Percentiles rank a stretch among this genome's conserved stretches.
Conservation (phyloP, 1,140 invertebrate genomes). For the Pseudomyrmex sp. region DNA sequence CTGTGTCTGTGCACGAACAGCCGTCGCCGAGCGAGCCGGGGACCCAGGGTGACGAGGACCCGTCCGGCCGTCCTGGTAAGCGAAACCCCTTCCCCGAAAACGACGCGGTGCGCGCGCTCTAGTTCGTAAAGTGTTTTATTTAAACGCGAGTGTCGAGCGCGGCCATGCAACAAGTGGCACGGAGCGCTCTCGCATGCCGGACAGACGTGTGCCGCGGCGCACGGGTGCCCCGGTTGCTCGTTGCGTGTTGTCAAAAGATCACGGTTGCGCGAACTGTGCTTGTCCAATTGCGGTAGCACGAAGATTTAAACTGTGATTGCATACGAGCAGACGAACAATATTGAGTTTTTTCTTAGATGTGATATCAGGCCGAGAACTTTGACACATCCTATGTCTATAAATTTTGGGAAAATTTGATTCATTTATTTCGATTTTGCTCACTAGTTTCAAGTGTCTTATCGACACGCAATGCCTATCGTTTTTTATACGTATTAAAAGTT, state of each 20-base stretch:
- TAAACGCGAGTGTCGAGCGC: conserved; percentile 67
- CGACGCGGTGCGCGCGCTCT: conserved; percentile 1
- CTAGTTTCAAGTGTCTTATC: too few species aligned
- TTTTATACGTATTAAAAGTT: too few species aligned
- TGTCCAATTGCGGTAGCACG: too few species aligned
- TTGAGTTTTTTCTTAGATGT: too few species aligned
- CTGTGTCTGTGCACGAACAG: conserved; percentile 47
- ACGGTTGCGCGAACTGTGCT: background rate
- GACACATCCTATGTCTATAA: too few species aligned
- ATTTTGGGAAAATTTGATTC: too few species aligned
- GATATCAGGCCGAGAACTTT: too few species aligned
- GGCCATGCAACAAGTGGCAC: conserved; percentile 78
- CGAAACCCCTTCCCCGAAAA: conserved; percentile 14
- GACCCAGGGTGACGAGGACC: conserved; percentile 51
- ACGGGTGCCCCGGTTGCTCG: conserved; percentile 14
- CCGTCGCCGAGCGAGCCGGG: conserved; percentile 14
- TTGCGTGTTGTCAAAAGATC: background rate
- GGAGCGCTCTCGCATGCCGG: conserved; percentile 69
- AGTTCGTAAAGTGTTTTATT: conserved; percentile 58
- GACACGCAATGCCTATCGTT: too few species aligned
- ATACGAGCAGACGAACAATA: too few species aligned
- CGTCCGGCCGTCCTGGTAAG: conserved; percentile 56
- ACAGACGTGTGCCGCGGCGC: conserved; percentile 64
- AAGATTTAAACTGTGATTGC: too few species aligned
- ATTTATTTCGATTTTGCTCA: too few species aligned